phyloP scores from a whole-genome alignment of 1,140 invertebrate genomes.

The Grapholita molesta region DNA sequence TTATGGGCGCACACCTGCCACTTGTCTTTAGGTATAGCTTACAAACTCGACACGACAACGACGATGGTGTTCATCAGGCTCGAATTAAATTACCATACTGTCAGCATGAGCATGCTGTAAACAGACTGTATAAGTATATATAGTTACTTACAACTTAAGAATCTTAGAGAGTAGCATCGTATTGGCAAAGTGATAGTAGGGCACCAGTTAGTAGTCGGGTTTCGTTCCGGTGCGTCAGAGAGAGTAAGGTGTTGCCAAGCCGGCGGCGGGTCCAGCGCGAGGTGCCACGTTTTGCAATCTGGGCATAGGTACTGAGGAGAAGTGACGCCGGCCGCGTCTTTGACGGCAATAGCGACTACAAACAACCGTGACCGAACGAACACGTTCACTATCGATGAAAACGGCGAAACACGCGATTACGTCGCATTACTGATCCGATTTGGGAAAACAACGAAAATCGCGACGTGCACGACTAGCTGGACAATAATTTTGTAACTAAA shows the following conservation, averaged over 20 bases:
- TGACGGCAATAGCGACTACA: constrained; percentile 35
- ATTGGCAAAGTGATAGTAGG: constrained; percentile 68
- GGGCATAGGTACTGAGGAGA: constrained; percentile 23
- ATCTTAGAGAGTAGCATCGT: constrained; percentile 49
- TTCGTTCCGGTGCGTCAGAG: constrained; percentile 59
- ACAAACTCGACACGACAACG: constrained; percentile 33
- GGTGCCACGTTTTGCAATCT: constrained; percentile 23
- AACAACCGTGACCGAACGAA: constrained; percentile 52
- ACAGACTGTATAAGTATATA: background rate
- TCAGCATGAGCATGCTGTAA: background rate
- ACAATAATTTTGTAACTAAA: too few relatives aligned
- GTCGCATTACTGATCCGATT: constrained; percentile 24
- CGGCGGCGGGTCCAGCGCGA: constrained; percentile 23
- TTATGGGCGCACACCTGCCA: constrained; percentile 31
- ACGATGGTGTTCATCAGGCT: constrained; percentile 19
- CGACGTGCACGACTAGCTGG: background rate
- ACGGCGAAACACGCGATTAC: constrained; percentile 34
- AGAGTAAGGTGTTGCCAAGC: constrained; percentile 45
- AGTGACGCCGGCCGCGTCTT: constrained; percentile 36
- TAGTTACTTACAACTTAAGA: background rate
- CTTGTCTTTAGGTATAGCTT: constrained; percentile 22
- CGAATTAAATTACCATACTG: constrained; percentile 36
- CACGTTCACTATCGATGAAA: constrained; percentile 52
- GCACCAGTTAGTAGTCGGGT: constrained; percentile 53
- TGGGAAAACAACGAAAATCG: constrained; percentile 17